phyloP scores from a whole-genome alignment of 2,113 vertebrate species.

The Sigmodon hispidus region DNA sequence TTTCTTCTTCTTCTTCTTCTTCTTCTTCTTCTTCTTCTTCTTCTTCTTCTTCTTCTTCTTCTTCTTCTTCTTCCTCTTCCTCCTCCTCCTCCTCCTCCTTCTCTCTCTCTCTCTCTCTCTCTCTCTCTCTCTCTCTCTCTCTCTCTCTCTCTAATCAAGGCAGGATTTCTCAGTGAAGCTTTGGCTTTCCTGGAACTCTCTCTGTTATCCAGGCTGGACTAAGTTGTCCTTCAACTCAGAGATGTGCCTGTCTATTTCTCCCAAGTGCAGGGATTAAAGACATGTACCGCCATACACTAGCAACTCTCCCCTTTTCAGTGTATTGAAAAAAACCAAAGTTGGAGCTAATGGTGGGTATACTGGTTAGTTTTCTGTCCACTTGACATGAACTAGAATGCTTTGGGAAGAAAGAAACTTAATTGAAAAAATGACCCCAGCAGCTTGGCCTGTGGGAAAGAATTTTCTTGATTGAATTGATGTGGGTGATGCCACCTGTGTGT shows the following conservation, averaged over 20 bases:
- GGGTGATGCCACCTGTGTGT: background rate
- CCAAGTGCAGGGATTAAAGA: no score
- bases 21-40: no score
- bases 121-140: no score
- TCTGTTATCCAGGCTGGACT: background rate
- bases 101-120: no score
- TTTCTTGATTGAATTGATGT: background rate
- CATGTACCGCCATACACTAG: background rate
- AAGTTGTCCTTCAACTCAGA: background rate
- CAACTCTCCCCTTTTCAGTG: background rate
- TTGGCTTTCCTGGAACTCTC: background rate
- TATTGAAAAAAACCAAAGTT: conserved; percentile 17
- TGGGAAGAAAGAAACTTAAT: background rate
- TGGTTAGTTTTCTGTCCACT: background rate
- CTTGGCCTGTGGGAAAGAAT: no score
- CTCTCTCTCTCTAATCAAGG: background rate
- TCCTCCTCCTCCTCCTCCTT: no score
- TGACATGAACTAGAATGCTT: background rate
- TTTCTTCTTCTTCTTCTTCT: no score
- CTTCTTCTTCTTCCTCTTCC: no score
- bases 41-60: no score
- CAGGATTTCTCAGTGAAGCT: background rate
- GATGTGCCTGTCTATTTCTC: background rate
- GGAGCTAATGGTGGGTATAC: background rate
- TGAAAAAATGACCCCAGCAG: background rate